Conservation (phyloP, 2,888 invertebrate genomes). For the Bellardia pandia region DNA sequence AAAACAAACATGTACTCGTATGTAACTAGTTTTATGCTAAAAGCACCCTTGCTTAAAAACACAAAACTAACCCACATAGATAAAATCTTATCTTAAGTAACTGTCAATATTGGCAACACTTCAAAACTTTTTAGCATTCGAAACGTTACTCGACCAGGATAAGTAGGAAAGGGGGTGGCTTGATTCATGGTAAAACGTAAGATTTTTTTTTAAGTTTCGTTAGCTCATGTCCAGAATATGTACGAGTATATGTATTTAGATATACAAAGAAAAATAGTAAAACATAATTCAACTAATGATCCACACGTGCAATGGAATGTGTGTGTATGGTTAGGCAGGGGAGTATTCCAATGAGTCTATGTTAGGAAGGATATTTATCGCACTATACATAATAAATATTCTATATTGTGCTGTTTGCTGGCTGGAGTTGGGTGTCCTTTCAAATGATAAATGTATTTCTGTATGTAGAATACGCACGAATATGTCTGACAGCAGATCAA, state of each 20-base stretch:
- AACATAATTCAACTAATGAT: conserved; percentile 63
- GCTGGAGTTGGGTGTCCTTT: background rate
- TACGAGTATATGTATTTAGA: no score
- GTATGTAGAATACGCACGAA: background rate
- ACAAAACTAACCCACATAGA: background rate
- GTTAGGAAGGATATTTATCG: background rate
- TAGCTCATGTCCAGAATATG: conserved; percentile 13
- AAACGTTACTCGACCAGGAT: no score
- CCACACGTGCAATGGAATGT: conserved; percentile 46
- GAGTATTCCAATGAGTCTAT: no score
- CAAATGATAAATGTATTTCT: background rate
- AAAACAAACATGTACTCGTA: no score
- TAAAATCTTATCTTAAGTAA: conserved; percentile 45
- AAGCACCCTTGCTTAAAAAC: no score
- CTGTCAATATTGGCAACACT: conserved; percentile 51
- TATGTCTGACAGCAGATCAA: conserved; percentile 15
- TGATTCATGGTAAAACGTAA: background rate
- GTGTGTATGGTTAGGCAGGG: background rate
- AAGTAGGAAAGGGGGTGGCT: no score
- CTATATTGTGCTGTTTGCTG: background rate
- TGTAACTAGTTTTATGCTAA: no score
- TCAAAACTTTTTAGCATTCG: conserved; percentile 1
- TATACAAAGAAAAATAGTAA: background rate
- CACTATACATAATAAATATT: background rate
- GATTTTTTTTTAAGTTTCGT: background rate